Percentiles rank a stretch among this genome's conserved stretches.
phyloP scores from a whole-genome alignment of 2,888 invertebrate genomes.

The Candidula unifasciata region DNA sequence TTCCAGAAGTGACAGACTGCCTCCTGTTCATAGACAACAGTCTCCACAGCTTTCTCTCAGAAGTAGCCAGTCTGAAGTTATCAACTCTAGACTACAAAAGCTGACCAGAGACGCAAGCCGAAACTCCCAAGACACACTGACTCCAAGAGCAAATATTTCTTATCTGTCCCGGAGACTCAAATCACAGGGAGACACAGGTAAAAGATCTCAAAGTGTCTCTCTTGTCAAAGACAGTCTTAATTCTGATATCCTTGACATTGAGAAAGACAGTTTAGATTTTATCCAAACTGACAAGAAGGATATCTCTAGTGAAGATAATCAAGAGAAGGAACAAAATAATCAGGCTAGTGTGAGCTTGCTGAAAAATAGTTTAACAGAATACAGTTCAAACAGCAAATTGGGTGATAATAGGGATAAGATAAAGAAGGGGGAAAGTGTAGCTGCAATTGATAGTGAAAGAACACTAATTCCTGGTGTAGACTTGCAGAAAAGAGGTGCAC shows the following conservation, averaged over 20 bases:
- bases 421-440: neutral
- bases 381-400: neutral
- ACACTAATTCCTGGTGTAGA: neutral
- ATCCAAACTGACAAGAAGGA: neutral
- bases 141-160: neutral
- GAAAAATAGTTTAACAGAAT: neutral
- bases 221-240: constrained; percentile 23
- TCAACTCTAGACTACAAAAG: constrained; percentile 25
- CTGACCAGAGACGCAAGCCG: constrained; percentile 10
- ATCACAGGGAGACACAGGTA: constrained; percentile 23
- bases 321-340: neutral
- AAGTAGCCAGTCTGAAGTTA: neutral
- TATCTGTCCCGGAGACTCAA: constrained; percentile 46
- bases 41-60: neutral
- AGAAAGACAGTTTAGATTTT: constrained; percentile 47
- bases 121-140: neutral
- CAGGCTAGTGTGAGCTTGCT: neutral
- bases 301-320: neutral
- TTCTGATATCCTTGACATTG: constrained; percentile 34
- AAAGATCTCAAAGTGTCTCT: constrained; percentile 16
- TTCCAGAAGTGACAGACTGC: neutral
- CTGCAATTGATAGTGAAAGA: neutral
- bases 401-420: neutral
- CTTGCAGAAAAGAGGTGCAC: neutral
- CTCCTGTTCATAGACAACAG: constrained; percentile 6